Evolutionary conservation across 2,113 vertebrate species (phyloP).

Genomic region (Trochalopteron elliotii): DNA sequence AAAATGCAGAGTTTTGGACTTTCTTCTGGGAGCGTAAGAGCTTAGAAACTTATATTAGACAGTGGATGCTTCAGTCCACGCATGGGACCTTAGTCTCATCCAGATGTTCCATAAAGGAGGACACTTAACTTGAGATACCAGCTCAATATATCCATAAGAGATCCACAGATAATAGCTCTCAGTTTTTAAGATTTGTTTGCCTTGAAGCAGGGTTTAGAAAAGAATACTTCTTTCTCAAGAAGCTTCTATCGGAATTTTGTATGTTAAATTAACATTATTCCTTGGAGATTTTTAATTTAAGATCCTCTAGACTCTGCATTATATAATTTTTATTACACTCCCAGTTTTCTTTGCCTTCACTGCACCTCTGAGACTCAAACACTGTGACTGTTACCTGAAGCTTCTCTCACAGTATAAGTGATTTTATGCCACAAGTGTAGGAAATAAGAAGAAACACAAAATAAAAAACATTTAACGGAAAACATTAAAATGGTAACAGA

Average conservation of each 20-base stretch:
- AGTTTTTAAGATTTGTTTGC: neutral
- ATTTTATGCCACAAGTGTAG: neutral
- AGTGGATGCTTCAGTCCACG: neutral
- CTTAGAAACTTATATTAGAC: neutral
- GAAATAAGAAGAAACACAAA: neutral
- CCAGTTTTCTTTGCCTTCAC: neutral
- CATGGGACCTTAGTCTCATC: neutral
- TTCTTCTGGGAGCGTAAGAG: neutral
- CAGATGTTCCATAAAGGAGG: neutral
- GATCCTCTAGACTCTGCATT: neutral
- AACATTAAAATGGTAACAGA: neutral
- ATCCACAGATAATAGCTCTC: neutral
- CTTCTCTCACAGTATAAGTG: neutral
- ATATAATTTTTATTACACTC: neutral
- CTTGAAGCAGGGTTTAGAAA: neutral
- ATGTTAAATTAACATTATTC: neutral
- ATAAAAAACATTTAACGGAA: neutral
- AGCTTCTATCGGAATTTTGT: neutral
- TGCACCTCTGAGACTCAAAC: neutral
- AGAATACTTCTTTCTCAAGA: neutral
- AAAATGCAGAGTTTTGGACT: neutral
- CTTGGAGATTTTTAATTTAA: conserved; percentile 31
- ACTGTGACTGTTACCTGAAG: neutral
- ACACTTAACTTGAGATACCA: neutral
- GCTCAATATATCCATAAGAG: neutral